Percentiles rank a stretch among this genome's conserved stretches.
Conservation (phyloP, 2,888 invertebrate species). For the Stenolophus ochropezus region DNA sequence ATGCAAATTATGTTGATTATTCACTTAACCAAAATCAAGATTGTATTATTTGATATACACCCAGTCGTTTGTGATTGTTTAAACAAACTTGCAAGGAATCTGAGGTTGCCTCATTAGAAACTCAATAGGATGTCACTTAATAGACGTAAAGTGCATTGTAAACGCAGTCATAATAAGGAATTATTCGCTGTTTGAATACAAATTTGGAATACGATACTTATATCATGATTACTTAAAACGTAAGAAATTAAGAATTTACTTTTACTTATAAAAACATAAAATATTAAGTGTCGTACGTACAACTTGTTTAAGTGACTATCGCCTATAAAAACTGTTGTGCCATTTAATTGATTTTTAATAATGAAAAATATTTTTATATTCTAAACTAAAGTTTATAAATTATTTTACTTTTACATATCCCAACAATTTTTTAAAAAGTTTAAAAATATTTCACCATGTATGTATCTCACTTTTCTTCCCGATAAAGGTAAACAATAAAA, state of each 20-base stretch:
- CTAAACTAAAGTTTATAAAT: no score
- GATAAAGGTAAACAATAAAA: no score
- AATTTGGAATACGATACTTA: neutral
- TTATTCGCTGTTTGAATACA: neutral
- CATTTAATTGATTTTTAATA: no score
- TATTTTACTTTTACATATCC: no score
- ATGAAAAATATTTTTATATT: no score
- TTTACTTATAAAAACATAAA: neutral
- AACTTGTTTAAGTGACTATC: no score
- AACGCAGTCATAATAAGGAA: neutral
- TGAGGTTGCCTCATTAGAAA: conserved; percentile 37
- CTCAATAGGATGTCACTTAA: conserved; percentile 31
- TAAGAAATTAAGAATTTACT: neutral
- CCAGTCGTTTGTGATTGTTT: conserved; percentile 36
- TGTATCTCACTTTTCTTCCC: no score
- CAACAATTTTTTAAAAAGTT: no score
- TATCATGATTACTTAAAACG: neutral
- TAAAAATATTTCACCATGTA: no score
- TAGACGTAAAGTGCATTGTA: conserved; percentile 6
- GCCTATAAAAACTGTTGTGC: no score
- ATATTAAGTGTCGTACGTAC: no score
- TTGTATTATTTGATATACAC: conserved; percentile 36
- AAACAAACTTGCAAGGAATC: conserved; percentile 27
- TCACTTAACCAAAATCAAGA: conserved; percentile 44
- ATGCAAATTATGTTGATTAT: conserved; percentile 43